These are phyloP conservation scores for Yponomeuta sedellus DNA, from an alignment of 2,888 invertebrate species.

Conservation along the genomic window DNA sequence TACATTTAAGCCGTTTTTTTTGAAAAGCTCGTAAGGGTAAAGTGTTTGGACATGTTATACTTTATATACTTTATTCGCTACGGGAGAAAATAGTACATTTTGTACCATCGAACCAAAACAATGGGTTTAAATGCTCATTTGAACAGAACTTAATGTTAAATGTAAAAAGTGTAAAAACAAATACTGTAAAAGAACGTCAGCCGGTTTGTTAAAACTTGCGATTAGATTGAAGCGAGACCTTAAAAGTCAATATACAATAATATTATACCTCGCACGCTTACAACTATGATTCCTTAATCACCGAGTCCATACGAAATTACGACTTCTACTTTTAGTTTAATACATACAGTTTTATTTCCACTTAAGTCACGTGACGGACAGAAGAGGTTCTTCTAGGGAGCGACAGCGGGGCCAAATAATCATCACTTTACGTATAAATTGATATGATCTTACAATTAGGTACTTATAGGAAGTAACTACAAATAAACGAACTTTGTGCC, in stretches of 20 bases:
- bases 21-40: slow-evolving; percentile 66
- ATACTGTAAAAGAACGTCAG: neutral
- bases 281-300: slow-evolving; percentile 41
- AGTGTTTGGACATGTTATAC: slow-evolving; percentile 50
- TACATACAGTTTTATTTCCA: slow-evolving; percentile 51
- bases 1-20: slow-evolving; percentile 69
- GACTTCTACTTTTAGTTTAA: slow-evolving; percentile 54
- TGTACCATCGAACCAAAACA: slow-evolving; percentile 37
- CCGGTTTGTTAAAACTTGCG: neutral
- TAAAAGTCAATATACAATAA: slow-evolving; percentile 26
- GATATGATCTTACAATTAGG: slow-evolving; percentile 67
- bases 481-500: slow-evolving; percentile 47
- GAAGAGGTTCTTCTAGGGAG: slow-evolving; percentile 53
- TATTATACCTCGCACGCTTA: slow-evolving; percentile 48
- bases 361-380: slow-evolving; percentile 42
- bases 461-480: slow-evolving; percentile 40
- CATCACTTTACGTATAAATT: slow-evolving; percentile 68
- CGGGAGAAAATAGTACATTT: slow-evolving; percentile 30
- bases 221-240: slow-evolving; percentile 7
- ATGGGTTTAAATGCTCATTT: slow-evolving; percentile 33
- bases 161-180: neutral
- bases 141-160: slow-evolving; percentile 20
- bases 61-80: slow-evolving; percentile 31
- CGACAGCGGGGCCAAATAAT: slow-evolving; percentile 37
- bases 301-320: slow-evolving; percentile 65